Conservation (phyloP, 1,140 invertebrate genomes). For the Platyura marginata region DNA sequence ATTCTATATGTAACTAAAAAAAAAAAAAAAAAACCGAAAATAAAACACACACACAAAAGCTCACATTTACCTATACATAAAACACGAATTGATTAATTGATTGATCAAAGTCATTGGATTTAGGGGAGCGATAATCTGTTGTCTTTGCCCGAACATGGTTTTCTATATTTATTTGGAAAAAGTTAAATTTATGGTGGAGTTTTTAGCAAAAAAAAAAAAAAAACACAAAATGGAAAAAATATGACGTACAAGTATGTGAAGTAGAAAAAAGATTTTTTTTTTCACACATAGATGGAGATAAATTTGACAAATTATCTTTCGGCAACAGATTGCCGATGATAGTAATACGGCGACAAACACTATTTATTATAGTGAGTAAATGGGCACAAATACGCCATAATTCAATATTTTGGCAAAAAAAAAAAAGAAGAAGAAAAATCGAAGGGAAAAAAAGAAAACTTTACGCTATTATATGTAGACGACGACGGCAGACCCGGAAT, state of each 20-base stretch:
- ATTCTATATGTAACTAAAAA: background rate
- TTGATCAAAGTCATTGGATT: background rate
- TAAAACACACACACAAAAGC: background rate
- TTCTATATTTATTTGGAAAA: background rate
- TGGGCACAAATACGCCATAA: too few relatives aligned
- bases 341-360: background rate
- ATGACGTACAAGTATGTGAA: too few relatives aligned
- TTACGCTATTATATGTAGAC: too few relatives aligned
- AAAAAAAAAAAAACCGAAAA: background rate
- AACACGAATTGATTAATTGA: background rate
- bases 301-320: background rate
- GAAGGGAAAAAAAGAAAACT: too few relatives aligned
- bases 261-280: too few relatives aligned
- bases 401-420: background rate
- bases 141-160: background rate
- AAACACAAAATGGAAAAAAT: background rate
- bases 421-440: background rate
- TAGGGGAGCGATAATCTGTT: background rate
- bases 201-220: background rate
- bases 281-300: background rate
- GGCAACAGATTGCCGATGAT: background rate
- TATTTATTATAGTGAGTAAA: background rate
- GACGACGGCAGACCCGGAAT: too few relatives aligned
- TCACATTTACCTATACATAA: background rate
- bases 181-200: background rate